Percentiles rank a stretch among this genome's conserved stretches.
phyloP scores from a whole-genome alignment of 2,888 invertebrate genomes.

The Gerosis bhagava region DNA sequence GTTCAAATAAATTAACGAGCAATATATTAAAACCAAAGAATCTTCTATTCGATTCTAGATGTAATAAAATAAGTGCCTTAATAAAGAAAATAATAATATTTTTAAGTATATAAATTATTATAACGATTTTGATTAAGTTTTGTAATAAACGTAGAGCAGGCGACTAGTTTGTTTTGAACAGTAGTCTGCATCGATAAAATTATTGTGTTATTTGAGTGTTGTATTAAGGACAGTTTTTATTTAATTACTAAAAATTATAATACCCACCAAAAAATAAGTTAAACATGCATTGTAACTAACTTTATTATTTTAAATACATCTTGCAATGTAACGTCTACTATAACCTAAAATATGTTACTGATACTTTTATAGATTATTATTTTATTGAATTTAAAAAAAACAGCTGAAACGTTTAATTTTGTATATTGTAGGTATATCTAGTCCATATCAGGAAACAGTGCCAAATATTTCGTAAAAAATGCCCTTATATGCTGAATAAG shows the following conservation, averaged over 20 bases:
- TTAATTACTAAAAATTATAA: constrained; percentile 24
- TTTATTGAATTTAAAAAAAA: no score
- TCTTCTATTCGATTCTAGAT: constrained; percentile 69
- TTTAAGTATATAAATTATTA: constrained; percentile 41
- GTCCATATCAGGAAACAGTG: constrained; percentile 6
- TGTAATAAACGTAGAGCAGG: constrained; percentile 24
- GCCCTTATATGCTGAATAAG: neutral
- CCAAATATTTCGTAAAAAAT: neutral
- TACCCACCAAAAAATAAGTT: constrained; percentile 31
- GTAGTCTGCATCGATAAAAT: constrained; percentile 9
- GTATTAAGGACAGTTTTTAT: constrained; percentile 21
- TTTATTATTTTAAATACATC: no score
- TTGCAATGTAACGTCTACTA: no score
- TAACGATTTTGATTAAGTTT: constrained; percentile 38
- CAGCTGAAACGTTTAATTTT: no score
- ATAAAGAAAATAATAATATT: constrained; percentile 32
- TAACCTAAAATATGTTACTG: no score
- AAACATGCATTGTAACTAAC: constrained; percentile 2
- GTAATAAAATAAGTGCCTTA: constrained; percentile 41
- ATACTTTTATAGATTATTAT: no score
- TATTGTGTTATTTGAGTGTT: constrained; percentile 20
- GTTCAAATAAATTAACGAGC: constrained; percentile 70
- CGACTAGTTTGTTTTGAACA: constrained; percentile 4
- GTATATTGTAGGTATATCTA: constrained; percentile 16
- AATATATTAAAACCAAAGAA: constrained; percentile 74